Evolutionary conservation across 2,888 invertebrate genomes (phyloP).

Genomic region (Drosophila birchii): DNA sequence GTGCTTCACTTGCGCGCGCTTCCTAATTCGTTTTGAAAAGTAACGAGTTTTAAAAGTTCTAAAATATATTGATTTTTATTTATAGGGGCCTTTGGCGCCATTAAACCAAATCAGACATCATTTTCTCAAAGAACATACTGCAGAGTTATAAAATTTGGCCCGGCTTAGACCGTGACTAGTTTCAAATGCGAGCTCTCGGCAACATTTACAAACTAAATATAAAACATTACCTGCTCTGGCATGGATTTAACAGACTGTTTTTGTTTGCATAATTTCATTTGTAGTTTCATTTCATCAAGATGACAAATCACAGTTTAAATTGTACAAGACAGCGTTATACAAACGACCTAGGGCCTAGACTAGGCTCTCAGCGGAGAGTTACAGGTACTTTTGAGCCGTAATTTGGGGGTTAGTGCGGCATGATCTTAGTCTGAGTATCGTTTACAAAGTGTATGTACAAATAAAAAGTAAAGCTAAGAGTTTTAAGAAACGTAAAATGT

Average conservation of each 20-base stretch:
- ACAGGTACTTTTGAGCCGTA: conserved; percentile 43
- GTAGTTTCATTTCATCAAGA: conserved; percentile 49
- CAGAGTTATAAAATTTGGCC: conserved; percentile 11
- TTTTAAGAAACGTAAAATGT: conserved; percentile 35
- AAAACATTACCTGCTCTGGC: conserved; percentile 67
- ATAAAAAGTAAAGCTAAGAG: conserved; percentile 47
- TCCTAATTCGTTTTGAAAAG: conserved; percentile 24
- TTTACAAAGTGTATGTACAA: conserved; percentile 52
- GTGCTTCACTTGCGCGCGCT: conserved; percentile 8
- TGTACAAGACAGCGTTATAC: conserved; percentile 47
- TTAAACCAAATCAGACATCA: conserved; percentile 29
- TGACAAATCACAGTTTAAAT: conserved; percentile 71
- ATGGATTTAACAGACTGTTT: conserved; percentile 56
- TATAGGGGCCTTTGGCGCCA: conserved; percentile 7
- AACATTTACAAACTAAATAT: conserved; percentile 38
- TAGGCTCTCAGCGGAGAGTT: conserved; percentile 14
- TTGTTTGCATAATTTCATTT: conserved; percentile 33
- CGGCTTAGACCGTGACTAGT: conserved; percentile 26
- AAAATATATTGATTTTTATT: conserved; percentile 28
- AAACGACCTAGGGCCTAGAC: conserved; percentile 7
- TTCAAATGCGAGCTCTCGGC: conserved; percentile 12
- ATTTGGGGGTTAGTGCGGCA: conserved; percentile 41
- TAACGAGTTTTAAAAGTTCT: conserved; percentile 18
- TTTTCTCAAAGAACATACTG: conserved; percentile 34
- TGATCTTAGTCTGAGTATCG: conserved; percentile 42